A percentile compares a stretch with the other conserved stretches of the same genome.
phyloP scores from a whole-genome alignment of 2,113 vertebrate genomes.

The Chaetops frenatus region DNA sequence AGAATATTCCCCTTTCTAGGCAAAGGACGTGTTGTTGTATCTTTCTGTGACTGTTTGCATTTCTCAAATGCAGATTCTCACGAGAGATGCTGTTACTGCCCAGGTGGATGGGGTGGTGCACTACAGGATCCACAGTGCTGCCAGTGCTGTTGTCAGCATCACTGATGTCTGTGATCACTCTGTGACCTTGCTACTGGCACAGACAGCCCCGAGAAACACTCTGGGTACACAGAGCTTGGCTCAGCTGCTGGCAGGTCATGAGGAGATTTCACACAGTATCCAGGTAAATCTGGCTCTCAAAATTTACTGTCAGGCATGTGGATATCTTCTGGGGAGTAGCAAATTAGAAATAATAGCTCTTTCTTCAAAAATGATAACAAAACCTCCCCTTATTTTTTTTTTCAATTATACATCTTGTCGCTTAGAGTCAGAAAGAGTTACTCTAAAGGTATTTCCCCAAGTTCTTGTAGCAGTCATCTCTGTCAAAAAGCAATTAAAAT shows the following conservation, averaged over 20 bases:
- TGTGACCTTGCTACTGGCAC: slow-evolving; percentile 85
- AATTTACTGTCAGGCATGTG: not conserved
- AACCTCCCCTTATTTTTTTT: not conserved
- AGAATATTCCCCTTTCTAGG: not conserved
- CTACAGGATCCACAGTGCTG: slow-evolving; percentile 87
- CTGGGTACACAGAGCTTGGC: slow-evolving; percentile 89
- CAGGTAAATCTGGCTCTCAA: slow-evolving; percentile 70
- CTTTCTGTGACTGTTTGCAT: not conserved
- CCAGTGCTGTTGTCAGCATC: slow-evolving; percentile 86
- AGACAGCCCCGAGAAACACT: slow-evolving; percentile 86
- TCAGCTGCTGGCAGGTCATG: slow-evolving; percentile 85
- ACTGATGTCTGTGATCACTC: slow-evolving; percentile 86
- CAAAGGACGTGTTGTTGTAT: not conserved
- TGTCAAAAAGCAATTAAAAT: not conserved
- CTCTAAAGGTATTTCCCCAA: not conserved
- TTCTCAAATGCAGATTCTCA: slow-evolving; percentile 76
- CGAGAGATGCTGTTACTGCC: slow-evolving; percentile 86
- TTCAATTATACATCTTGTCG: not conserved
- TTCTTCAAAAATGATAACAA: not conserved
- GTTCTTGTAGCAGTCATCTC: not conserved
- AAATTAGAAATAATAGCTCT: not conserved
- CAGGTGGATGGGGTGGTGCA: slow-evolving; percentile 88
- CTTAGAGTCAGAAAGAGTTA: not conserved
- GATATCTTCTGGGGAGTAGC: not conserved
- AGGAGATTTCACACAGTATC: slow-evolving; percentile 86